Percentiles rank a stretch among this genome's conserved stretches.
Evolutionary conservation across 2,113 vertebrate genomes (phyloP).

Genomic region (Chloropsis cyanopogon): DNA sequence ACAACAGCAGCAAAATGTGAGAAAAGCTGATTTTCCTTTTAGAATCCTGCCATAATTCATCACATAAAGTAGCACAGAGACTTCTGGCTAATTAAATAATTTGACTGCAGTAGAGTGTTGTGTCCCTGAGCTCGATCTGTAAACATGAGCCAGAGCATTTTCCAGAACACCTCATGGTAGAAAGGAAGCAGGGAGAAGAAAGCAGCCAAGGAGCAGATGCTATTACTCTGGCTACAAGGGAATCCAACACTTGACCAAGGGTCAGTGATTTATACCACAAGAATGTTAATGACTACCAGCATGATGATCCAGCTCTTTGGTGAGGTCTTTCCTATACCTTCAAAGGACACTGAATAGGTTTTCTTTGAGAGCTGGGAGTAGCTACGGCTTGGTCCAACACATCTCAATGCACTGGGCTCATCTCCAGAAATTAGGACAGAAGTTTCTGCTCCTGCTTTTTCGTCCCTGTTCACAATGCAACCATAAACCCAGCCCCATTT

Average conservation of each 20-base stretch:
- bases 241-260: constrained; percentile 11
- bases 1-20: background rate
- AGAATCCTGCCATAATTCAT: background rate
- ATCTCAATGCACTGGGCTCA: background rate
- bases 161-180: background rate
- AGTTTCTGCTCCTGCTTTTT: background rate
- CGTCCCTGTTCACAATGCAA: background rate
- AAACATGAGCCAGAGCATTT: background rate
- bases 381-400: background rate
- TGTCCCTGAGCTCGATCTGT: background rate
- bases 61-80: background rate
- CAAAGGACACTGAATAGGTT: background rate
- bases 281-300: constrained; percentile 42
- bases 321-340: background rate
- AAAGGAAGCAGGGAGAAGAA: background rate
- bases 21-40: background rate
- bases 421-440: background rate
- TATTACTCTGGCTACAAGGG: background rate
- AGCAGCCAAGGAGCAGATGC: constrained; percentile 14
- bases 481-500: background rate
- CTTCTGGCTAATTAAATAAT: background rate
- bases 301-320: background rate
- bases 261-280: constrained; percentile 37
- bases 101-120: background rate
- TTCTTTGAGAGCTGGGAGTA: background rate